Percentiles rank a stretch among this genome's conserved stretches.
Conservation (phyloP, 2,797 vertebrate genomes). For the Mionectes olivaceus region DNA sequence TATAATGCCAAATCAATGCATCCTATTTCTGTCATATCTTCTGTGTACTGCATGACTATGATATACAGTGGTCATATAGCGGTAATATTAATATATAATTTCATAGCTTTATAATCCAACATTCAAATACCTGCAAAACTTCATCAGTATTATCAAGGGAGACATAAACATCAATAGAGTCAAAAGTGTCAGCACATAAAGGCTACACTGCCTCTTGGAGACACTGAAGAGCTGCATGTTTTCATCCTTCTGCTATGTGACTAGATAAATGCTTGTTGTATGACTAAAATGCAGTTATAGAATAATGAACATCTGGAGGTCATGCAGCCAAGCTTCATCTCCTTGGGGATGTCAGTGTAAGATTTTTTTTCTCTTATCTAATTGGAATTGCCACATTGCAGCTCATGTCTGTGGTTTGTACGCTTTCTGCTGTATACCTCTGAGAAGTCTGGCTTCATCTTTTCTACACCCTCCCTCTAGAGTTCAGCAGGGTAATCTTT, state of each 20-base stretch:
- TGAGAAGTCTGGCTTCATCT: not conserved
- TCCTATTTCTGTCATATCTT: not conserved
- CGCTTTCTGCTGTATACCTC: not conserved
- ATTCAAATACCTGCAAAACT: not conserved
- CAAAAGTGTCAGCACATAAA: not conserved
- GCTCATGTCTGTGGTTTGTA: not conserved
- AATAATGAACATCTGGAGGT: conserved; percentile 2
- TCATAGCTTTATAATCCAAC: not conserved
- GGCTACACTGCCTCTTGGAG: not conserved
- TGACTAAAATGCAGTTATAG: not conserved
- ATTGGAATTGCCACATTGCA: not conserved
- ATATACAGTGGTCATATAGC: not conserved
- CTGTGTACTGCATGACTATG: not conserved
- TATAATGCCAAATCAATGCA: not conserved
- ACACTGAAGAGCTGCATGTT: not conserved
- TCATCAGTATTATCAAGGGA: not conserved
- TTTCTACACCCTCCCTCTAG: not conserved
- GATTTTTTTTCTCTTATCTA: not conserved
- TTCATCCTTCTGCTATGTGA: not conserved
- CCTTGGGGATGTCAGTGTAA: not conserved
- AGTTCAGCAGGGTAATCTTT: not conserved
- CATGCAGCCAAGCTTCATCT: not conserved
- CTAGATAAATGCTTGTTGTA: not conserved
- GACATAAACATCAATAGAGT: not conserved
- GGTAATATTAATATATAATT: not conserved